Evolutionary conservation across 2,797 vertebrate genomes (phyloP), one percentile per base, ranked within the genome.

Genomic region (Thunnus albacares): DNA sequence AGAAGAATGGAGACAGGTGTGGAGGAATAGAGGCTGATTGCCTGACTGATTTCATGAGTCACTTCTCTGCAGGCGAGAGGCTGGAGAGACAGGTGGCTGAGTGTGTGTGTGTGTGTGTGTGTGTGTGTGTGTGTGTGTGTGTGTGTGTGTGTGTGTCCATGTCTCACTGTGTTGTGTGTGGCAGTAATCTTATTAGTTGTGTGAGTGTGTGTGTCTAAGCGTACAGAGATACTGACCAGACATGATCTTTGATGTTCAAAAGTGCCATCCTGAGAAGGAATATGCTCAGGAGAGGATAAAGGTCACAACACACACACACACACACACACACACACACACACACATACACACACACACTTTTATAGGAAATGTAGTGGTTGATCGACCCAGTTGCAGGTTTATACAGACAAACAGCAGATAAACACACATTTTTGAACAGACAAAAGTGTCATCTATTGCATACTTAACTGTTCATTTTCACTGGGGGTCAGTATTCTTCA

Each of bases 11-110:
- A 71, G 64, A 81, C 66, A 49, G 43, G 41, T 28, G 11, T 69
- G 72, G 52, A 64, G 72, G 41, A 47, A 64, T 8, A 26, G 30
- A 70, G 35, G 52, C 58, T 70, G 76, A 80, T 71, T 77, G 79
- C 67, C 47, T 26, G 47, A 76, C 72, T 77, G 78, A 82, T 80
- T 82, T 77, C 53, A 87, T 80, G 77, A 75, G 62, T 75, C 82
- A 87, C 63, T 52, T 72, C 66, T 69, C 73, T 75, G 72, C 67
- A 70, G 75, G 62, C 43, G 12, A 71, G 52, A 81, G 60, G 55
- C 58, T 43, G 38, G 28, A 77, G 60, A 73, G 64, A 81, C 79
- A 84, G 82, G 70, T 84, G 82, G 51, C 49, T 70, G 49, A 64
- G 26, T 75, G 53, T 75, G 26, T 61, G 71, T 49, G 53, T 75